These are phyloP conservation scores for Phenacoccus solenopsis DNA, from an alignment of 1,140 invertebrate species.

Conservation along the genomic window DNA sequence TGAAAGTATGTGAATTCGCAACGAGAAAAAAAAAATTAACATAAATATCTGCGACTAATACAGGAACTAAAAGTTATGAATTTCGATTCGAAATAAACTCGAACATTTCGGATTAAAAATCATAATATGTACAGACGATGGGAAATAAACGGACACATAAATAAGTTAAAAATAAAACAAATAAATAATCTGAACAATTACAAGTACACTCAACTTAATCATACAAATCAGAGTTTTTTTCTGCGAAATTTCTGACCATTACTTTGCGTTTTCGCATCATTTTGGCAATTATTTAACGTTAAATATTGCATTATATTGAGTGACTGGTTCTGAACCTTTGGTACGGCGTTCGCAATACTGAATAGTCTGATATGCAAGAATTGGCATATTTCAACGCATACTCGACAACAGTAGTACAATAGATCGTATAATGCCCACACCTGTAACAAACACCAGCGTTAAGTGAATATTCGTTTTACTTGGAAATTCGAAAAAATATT, in stretches of 20 bases:
- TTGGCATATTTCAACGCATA: slow-evolving; percentile 11
- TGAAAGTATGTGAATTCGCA: too few relatives aligned
- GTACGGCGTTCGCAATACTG: neutral
- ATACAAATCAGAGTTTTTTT: slow-evolving; percentile 1
- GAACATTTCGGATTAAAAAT: neutral
- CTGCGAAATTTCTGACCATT: slow-evolving; percentile 8
- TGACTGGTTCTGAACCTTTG: neutral
- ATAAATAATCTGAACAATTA: neutral
- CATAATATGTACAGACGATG: neutral
- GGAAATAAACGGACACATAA: neutral
- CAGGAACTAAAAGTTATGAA: neutral
- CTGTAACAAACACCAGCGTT: neutral
- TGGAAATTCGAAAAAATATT: neutral
- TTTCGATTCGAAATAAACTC: neutral
- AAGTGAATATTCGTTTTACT: too few relatives aligned
- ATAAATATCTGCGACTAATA: neutral
- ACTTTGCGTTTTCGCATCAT: neutral
- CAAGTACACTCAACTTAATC: neutral
- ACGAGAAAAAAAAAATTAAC: too few relatives aligned
- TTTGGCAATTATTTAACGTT: neutral
- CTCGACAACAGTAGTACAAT: slow-evolving; percentile 1
- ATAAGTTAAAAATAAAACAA: neutral
- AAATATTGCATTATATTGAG: neutral
- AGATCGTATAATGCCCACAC: neutral
- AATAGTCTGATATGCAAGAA: slow-evolving; percentile 7